phyloP scores from a whole-genome alignment of 2,113 vertebrate genomes.

The Zosterops japonicus region DNA sequence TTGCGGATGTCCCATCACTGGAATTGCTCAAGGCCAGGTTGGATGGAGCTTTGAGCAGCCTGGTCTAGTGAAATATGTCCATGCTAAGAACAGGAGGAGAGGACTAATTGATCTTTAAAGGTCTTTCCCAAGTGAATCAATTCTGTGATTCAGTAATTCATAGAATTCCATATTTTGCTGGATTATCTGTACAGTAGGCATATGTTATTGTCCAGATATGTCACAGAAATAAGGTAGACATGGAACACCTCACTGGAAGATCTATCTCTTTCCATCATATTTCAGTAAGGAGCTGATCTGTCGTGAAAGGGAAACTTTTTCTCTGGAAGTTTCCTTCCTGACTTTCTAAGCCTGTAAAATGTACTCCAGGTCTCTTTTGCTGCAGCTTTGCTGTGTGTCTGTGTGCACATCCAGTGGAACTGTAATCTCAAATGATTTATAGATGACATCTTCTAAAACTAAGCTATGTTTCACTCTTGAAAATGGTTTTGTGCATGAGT shows the following conservation, averaged over 20 bases:
- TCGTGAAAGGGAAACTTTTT: not conserved
- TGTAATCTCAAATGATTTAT: not conserved
- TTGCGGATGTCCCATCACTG: not conserved
- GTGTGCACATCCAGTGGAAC: not conserved
- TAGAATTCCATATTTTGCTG: not conserved
- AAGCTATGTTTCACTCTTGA: not conserved
- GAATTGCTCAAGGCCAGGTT: not conserved
- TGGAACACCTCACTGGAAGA: not conserved
- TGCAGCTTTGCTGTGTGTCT: not conserved
- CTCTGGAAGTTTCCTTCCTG: not conserved
- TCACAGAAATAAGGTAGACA: not conserved
- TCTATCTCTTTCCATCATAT: not conserved
- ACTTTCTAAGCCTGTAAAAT: not conserved
- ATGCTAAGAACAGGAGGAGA: fast-evolving
- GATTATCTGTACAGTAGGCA: not conserved
- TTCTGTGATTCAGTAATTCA: not conserved
- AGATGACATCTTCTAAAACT: not conserved
- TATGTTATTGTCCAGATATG: not conserved
- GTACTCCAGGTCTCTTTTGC: not conserved
- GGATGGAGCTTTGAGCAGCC: not conserved
- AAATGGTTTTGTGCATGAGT: not conserved
- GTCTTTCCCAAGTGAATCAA: fast-evolving
- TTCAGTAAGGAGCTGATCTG: not conserved
- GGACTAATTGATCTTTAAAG: not conserved
- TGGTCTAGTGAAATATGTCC: not conserved